Evolutionary conservation across 1,140 invertebrate genomes (phyloP).

Genomic region (Agraylea sexmaculata): DNA sequence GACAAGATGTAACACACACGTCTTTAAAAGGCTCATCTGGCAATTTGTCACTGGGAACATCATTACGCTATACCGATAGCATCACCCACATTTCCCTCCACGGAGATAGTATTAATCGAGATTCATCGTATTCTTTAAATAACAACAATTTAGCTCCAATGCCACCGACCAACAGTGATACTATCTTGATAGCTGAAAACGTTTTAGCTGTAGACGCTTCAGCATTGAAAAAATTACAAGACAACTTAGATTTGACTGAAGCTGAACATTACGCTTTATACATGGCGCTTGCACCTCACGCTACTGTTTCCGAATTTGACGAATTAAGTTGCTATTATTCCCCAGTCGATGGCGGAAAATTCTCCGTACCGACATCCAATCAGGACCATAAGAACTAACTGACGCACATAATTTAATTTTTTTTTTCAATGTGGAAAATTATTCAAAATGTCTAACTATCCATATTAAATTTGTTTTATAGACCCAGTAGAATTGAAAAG

Average conservation of each 20-base stretch:
- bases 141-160: constrained; percentile 24
- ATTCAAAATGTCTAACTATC: not conserved
- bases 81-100: constrained; percentile 50
- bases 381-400: constrained; percentile 15
- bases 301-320: constrained; percentile 75
- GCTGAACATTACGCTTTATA: constrained; percentile 79
- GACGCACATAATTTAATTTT: not conserved
- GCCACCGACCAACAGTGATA: constrained; percentile 29
- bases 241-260: constrained; percentile 55
- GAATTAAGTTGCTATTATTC: constrained; percentile 78
- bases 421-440: not conserved
- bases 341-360: constrained; percentile 63
- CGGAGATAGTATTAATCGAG: constrained; percentile 32
- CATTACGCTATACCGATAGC: constrained; percentile 35
- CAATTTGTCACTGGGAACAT: constrained; percentile 23
- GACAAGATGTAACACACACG: constrained; percentile 29
- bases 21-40: constrained; percentile 35
- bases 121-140: constrained; percentile 24
- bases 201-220: constrained; percentile 34
- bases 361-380: constrained; percentile 22
- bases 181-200: constrained; percentile 36
- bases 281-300: constrained; percentile 69
- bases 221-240: constrained; percentile 32
- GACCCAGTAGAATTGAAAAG: constrained; percentile 41
- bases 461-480: constrained; percentile 24